Base-by-base conservation (phyloP, 1,140 invertebrate genomes). In the Lepidurus apus region DNA sequence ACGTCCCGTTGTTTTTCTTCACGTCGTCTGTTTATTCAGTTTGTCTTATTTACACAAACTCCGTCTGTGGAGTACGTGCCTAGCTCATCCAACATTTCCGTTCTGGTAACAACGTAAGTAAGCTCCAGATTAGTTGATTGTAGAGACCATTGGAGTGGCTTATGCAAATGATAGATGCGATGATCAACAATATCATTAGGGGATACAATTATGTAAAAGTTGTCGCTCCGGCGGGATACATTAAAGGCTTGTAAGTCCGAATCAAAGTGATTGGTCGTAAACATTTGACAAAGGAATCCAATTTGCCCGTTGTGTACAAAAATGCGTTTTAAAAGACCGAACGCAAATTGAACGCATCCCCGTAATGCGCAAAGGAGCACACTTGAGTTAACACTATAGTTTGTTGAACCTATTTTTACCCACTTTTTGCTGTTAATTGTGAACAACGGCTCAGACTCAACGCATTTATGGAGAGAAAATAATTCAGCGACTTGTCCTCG, bases 241-340 rank as follows among this genome's bases (percentile, higher is more conserved):
- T 42, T 43, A 75, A 75, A 75, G 34, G 17, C 74, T 42, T 75
- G 74, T 42, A 75, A 42, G 17, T 75, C 6, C 34, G 34, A 75
- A 75, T 75, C 1, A 13, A 75, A 75, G 34, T 75, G n/a, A 17
- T 26, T 34, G 13, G 74, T 75, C 43, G 34, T 24, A 26, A 42
- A 75, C 74, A 75, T 42, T 75, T 75, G 26, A 26, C 74, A 75
- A 24, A 75, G 34, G 43, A 75, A 75, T 75, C 34, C 74, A 75
- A 5, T 75, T 75, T 75, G 26, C 13, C 7, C 43, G 1, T 42
- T 43, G 13, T 75, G 17, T 17, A 75, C 43, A 75, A 75, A 34
- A 21, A 75, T 75, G 43, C 13, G 24, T 43, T 17, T 75, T 34
- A 75, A 42, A 17, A 24, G 74, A 75, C 74, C 74, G 17, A 75